Evolutionary conservation across 2,888 invertebrate species (phyloP).

Genomic region (Arrhopalites spinosus): DNA sequence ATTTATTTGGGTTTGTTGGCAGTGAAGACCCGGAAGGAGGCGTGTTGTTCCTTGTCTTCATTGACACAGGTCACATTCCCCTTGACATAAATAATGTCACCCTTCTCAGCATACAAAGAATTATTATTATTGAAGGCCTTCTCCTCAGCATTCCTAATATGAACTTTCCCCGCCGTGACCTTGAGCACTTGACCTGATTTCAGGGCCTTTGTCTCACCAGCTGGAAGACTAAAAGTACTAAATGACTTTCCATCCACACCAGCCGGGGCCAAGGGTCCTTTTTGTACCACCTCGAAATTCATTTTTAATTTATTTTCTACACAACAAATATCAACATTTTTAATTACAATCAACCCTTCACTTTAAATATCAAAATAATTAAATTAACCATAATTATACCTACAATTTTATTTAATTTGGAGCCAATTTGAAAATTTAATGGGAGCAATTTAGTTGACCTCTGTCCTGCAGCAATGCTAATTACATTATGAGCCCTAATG

Average conservation of each 20-base stretch:
- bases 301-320: too few species aligned
- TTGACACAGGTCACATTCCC: conserved; percentile 40
- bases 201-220: conserved; percentile 29
- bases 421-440: too few species aligned
- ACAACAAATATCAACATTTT: too few species aligned
- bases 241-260: conserved; percentile 49
- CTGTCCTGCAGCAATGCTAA: too few species aligned
- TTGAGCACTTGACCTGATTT: conserved; percentile 48
- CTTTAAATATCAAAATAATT: too few species aligned
- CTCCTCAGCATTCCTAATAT: conserved; percentile 45
- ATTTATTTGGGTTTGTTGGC: too few species aligned
- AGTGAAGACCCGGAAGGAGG: conserved; percentile 40
- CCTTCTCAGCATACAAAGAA: conserved; percentile 43
- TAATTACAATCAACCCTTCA: too few species aligned
- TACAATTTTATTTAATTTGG: too few species aligned
- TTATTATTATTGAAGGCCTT: conserved; percentile 39
- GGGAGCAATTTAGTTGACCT: too few species aligned
- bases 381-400: too few species aligned
- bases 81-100: conserved; percentile 40
- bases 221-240: conserved; percentile 40
- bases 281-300: conserved; percentile 38
- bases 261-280: conserved; percentile 42
- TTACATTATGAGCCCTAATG: too few species aligned
- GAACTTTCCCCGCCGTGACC: conserved; percentile 46
- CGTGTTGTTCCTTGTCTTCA: conserved; percentile 42